Conservation (phyloP, 2,113 vertebrate genomes). For the Dipodomys stephensi region DNA sequence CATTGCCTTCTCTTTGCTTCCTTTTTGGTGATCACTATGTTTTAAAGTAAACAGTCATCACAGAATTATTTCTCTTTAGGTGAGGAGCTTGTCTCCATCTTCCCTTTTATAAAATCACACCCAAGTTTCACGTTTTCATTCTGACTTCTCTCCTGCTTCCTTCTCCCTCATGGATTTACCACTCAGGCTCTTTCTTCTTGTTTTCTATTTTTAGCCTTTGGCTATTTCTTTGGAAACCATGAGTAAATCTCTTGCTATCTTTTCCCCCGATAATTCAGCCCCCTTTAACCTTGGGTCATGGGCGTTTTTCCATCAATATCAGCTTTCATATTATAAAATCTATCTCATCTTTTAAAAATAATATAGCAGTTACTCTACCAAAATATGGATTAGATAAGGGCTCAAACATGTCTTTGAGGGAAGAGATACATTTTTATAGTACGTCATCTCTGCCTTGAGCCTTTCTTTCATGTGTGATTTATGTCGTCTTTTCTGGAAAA, state of each 20-base stretch:
- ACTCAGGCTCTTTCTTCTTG: neutral
- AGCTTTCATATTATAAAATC: neutral
- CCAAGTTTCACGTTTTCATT: neutral
- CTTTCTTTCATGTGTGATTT: neutral
- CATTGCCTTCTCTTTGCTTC: neutral
- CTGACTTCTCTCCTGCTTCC: neutral
- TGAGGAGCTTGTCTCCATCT: neutral
- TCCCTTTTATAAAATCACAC: neutral
- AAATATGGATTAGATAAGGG: neutral
- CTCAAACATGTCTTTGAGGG: fast-evolving
- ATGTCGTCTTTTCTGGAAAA: neutral
- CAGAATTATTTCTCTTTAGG: neutral
- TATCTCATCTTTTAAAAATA: neutral
- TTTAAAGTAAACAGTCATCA: neutral
- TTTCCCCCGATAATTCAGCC: neutral
- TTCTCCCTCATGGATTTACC: neutral
- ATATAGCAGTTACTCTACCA: neutral
- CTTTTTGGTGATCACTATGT: neutral
- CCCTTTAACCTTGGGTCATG: neutral
- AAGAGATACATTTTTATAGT: neutral
- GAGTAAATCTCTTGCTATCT: neutral
- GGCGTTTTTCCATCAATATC: neutral
- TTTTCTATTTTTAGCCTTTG: neutral
- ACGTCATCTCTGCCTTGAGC: neutral
- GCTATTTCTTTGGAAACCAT: neutral